Percentiles rank a stretch among this genome's conserved stretches.
phyloP scores from a whole-genome alignment of 2,888 invertebrate species.

The Ariolimax columbianus region DNA sequence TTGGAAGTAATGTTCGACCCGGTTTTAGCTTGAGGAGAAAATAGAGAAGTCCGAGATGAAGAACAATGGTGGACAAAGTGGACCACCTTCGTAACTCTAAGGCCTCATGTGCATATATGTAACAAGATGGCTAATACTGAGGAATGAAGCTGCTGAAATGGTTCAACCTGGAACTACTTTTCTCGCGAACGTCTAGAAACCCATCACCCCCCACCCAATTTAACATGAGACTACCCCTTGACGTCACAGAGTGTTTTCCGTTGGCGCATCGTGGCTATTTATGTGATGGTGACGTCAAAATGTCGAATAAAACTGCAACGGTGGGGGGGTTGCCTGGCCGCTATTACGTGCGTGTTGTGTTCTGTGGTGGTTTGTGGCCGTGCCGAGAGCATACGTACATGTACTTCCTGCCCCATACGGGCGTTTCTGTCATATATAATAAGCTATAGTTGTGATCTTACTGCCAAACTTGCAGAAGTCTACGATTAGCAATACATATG shows the following conservation, averaged over 20 bases:
- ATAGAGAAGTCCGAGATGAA: background rate
- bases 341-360: slow-evolving; percentile 27
- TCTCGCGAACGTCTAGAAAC: background rate
- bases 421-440: background rate
- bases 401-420: background rate
- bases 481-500: slow-evolving; percentile 10
- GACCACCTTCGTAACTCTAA: background rate
- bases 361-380: background rate
- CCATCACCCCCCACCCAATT: slow-evolving; percentile 23
- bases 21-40: slow-evolving; percentile 2
- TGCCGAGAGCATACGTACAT: background rate
- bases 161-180: background rate
- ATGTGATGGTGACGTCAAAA: slow-evolving; percentile 53
- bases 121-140: background rate
- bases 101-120: background rate
- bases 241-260: slow-evolving; percentile 55
- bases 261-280: slow-evolving; percentile 54
- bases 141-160: background rate
- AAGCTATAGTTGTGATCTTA: background rate
- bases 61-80: background rate
- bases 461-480: background rate
- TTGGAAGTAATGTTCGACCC: background rate
- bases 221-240: slow-evolving; percentile 38
- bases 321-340: slow-evolving; percentile 33
- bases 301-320: slow-evolving; percentile 46